Conservation (phyloP, 2,888 invertebrate genomes). For the Alentia gelatinosa region DNA sequence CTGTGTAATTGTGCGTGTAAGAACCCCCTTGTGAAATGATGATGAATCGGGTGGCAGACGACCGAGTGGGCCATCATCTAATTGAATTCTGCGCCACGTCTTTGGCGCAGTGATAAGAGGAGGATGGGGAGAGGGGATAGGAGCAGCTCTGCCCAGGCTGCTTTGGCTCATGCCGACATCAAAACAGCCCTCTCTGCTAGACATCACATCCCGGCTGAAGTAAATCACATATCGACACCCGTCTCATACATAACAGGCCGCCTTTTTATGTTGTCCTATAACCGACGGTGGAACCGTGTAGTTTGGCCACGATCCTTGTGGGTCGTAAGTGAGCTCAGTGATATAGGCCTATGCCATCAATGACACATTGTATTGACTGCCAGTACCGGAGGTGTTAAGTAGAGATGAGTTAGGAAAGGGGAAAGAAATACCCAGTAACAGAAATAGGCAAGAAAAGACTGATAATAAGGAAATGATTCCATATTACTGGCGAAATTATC, state of each 20-base stretch:
- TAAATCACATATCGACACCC: slow-evolving; percentile 17
- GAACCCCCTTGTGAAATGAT: slow-evolving; percentile 49
- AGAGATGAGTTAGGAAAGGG: too few relatives aligned
- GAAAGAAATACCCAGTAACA: too few relatives aligned
- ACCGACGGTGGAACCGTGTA: neutral
- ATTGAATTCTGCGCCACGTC: slow-evolving; percentile 45
- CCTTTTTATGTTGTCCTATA: neutral
- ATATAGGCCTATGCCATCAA: too few relatives aligned
- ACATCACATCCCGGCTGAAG: neutral
- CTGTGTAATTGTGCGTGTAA: slow-evolving; percentile 51
- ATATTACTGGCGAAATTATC: too few relatives aligned
- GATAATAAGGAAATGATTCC: too few relatives aligned
- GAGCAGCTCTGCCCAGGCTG: neutral
- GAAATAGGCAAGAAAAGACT: too few relatives aligned
- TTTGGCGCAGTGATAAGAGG: slow-evolving; percentile 32
- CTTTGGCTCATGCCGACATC: neutral
- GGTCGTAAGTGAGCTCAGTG: too few relatives aligned
- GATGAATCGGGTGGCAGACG: slow-evolving; percentile 36
- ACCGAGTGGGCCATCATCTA: slow-evolving; percentile 41
- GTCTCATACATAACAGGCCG: neutral
- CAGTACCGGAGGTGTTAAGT: too few relatives aligned
- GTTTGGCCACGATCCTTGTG: too few relatives aligned
- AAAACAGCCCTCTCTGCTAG: neutral
- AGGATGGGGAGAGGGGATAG: neutral
- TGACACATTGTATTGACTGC: too few relatives aligned